phyloP scores from a whole-genome alignment of 2,888 invertebrate genomes.

The Eristalis pertinax region DNA sequence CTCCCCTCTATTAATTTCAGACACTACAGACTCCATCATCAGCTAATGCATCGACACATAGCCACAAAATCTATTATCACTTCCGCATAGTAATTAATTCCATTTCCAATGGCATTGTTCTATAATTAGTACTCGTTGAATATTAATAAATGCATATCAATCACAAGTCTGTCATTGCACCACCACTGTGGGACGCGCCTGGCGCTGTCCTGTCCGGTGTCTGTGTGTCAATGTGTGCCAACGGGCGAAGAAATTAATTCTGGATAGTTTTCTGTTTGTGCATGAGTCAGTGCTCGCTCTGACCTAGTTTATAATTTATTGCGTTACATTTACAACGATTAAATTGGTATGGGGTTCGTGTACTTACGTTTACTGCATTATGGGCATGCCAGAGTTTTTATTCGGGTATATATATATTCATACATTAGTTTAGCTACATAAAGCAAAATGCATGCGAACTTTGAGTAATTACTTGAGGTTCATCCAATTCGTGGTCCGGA shows the following conservation, averaged over 20 bases:
- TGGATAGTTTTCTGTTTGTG: background rate
- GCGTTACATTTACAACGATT: background rate
- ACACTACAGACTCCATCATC: slow-evolving; percentile 34
- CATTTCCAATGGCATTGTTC: slow-evolving; percentile 37
- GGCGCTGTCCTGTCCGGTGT: background rate
- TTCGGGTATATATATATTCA: too few species aligned
- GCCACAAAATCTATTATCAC: slow-evolving; percentile 60
- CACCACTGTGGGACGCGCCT: background rate
- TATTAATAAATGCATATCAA: slow-evolving; percentile 41
- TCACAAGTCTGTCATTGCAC: slow-evolving; percentile 25
- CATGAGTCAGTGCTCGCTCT: background rate
- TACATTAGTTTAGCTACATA: too few species aligned
- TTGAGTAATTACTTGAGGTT: too few species aligned
- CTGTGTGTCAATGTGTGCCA: background rate
- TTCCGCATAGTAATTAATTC: slow-evolving; percentile 59
- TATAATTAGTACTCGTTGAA: slow-evolving; percentile 20
- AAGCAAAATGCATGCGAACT: too few species aligned
- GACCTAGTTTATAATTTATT: background rate
- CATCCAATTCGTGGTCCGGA: too few species aligned
- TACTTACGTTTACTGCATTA: too few species aligned
- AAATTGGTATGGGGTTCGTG: too few species aligned
- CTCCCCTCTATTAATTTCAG: slow-evolving; percentile 27
- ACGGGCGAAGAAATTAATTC: slow-evolving; percentile 8
- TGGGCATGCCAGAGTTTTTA: too few species aligned
- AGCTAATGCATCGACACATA: slow-evolving; percentile 30